Base-by-base conservation (phyloP, 2,888 invertebrate species). In the Bimastos eiseni region DNA sequence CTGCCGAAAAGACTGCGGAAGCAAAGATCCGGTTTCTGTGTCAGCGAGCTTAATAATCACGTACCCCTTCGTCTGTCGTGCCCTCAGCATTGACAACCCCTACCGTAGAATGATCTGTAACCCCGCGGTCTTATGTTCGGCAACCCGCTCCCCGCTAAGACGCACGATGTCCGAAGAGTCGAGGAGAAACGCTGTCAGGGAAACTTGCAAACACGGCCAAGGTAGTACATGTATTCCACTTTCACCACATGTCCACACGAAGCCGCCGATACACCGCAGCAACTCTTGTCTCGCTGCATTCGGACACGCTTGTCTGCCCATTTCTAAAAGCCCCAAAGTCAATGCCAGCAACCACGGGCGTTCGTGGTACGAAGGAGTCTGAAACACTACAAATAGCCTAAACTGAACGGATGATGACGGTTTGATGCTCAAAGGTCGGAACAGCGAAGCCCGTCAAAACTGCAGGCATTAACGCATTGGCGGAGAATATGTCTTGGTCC, bases 291-390 rank as follows among this genome's bases (percentile, higher is more conserved):
- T 86, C 21, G 86, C 86, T 6, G 37, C 86, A 19, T 37, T 86
- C 36, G 86, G 86, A 34, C 3, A 37, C 86, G 36, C 36, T 37
- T 86, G 86, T 86, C 36, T 86, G 24, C 86, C 86, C 21, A 33
- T 86, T 24, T 37, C 34, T 34, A 86, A 86, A 24, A 21, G 86
- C 34, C 37, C 34, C 86, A 37, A 37, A 34, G n/a, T 21, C 34
- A 37, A 37, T 36, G 36, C 86, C 21, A 37, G 86, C 34, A 36
- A 37, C 37, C 36, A 37, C 86, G 86, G 37, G 37, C 86, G 86
- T 36, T 36, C 86, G 21, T 86, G 86, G 86, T 86, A 86, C 86
- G 86, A 86, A 34, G 86, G 86, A 8, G 36, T 86, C 37, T 37
- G 86, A 86, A 13, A 36, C 24, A 36, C 36, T 34, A n/a, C n/a